Evolutionary conservation across 2,797 vertebrate genomes (phyloP), one percentile per base, ranked within the genome.

Genomic region (Sarcoramphus papa): DNA sequence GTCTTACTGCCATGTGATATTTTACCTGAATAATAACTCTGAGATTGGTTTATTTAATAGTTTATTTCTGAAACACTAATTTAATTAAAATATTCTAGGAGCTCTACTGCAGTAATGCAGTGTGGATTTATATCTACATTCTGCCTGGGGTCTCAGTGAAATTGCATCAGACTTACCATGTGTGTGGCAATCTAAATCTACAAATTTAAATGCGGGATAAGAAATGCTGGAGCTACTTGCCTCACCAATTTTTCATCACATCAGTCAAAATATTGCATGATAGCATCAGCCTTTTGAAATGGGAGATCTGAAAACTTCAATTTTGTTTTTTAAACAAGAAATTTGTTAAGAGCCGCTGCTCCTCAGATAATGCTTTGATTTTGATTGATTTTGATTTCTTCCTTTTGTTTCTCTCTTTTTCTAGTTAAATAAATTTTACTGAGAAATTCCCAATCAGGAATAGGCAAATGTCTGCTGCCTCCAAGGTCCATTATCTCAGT

Each of bases 11-110:
- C 1, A 1, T 75, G 75, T 78, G 79, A 57, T 67, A 72, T 90
- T 84, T 91, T 84, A 92, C 73, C 76, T 83, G 68, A 95, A 60
- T 88, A 88, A 67, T 90, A 82, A 88, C 90, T 67, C 56, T 54
- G 56, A 81, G 54, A 94, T 88, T 78, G 51, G 63, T 84, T 88
- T 88, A 93, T 84, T 88, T 88, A 93, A 92, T 75, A 81, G 94
- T 93, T 94, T 90, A 95, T 94, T 95, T 93, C 88, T 79, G 88
- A 93, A 93, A 78, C 54, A 60, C 28, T 90, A 90, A 96, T 95
- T 95, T 90, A 96, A 96, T 96, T 88, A 94, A 89, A 97, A 86
- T 92, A 91, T 82, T 65, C 88, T 72, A 23, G 0, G 70, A 63
- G 70, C 65, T 68, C 47, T 86, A 16, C 65, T 57, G 53, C 72